phyloP scores from a whole-genome alignment of 1,140 invertebrate genomes.

The Rhyacophila brunnea region DNA sequence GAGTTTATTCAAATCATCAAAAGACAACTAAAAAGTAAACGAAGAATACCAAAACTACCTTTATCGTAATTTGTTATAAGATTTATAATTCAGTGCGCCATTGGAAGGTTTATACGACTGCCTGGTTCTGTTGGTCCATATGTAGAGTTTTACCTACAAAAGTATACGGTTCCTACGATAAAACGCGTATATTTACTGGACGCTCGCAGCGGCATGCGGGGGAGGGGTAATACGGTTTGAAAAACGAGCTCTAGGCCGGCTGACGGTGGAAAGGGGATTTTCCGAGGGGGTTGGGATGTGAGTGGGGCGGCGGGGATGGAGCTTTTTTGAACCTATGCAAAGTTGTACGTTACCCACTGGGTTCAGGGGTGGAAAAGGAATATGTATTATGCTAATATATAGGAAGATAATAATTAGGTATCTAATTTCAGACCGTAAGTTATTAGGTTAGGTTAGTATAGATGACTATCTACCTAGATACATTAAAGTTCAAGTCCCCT shows the following conservation, averaged over 20 bases:
- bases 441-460: too few relatives aligned
- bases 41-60: neutral
- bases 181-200: conserved; percentile 33
- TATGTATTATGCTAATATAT: too few relatives aligned
- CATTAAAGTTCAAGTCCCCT: too few relatives aligned
- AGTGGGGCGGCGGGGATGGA: conserved; percentile 3
- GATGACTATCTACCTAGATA: too few relatives aligned
- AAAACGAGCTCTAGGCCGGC: conserved; percentile 31
- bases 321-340: conserved; percentile 35
- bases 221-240: conserved; percentile 30
- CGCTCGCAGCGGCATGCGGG: conserved; percentile 12
- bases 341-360: conserved; percentile 30
- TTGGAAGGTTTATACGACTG: neutral
- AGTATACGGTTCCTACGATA: conserved; percentile 29
- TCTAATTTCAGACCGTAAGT: too few relatives aligned
- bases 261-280: conserved; percentile 6
- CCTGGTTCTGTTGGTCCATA: neutral
- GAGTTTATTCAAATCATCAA: conserved; percentile 16
- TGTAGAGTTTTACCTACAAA: conserved; percentile 30
- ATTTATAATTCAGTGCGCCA: neutral
- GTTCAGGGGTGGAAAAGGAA: conserved; percentile 20
- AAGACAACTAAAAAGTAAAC: conserved; percentile 9
- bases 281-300: conserved; percentile 10
- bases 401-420: too few relatives aligned
- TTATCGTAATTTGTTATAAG: neutral